Conservation (phyloP, 1,140 invertebrate genomes). For the Whitmania pigra region DNA sequence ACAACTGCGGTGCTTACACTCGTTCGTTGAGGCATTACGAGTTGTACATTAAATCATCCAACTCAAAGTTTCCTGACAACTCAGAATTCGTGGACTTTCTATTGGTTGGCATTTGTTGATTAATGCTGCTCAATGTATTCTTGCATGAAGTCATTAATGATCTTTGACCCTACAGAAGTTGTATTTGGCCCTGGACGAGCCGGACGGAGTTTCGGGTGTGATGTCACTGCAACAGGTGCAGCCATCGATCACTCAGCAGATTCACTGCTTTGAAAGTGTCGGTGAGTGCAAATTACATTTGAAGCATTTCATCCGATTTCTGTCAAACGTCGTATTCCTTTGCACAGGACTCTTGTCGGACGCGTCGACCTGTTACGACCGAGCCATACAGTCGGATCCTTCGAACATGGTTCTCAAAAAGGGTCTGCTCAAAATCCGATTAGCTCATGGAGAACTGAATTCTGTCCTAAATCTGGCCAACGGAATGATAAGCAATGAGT, state of each 20-base stretch:
- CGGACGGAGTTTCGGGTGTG: conserved; percentile 50
- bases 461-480: conserved; percentile 43
- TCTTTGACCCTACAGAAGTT: conserved; percentile 43
- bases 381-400: conserved; percentile 40
- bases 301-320: neutral
- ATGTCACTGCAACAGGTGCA: conserved; percentile 41
- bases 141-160: neutral
- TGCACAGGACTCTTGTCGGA: conserved; percentile 43
- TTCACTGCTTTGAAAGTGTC: conserved; percentile 45
- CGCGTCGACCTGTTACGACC: conserved; percentile 49
- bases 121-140: neutral
- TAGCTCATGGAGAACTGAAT: conserved; percentile 46
- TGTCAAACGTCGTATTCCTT: neutral
- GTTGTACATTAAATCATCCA: conserved; percentile 36
- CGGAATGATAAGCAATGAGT: conserved; percentile 39
- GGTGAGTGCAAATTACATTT: conserved; percentile 32
- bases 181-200: conserved; percentile 49
- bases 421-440: conserved; percentile 45
- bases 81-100: neutral
- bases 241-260: conserved; percentile 44
- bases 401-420: conserved; percentile 40
- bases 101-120: neutral
- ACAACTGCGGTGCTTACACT: conserved; percentile 46
- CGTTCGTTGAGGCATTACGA: conserved; percentile 49
- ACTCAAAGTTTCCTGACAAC: neutral